Percentiles rank a stretch among this genome's conserved stretches.
Evolutionary conservation across 2,797 vertebrate genomes (phyloP).

Genomic region (Chaetophractus vellerosus): DNA sequence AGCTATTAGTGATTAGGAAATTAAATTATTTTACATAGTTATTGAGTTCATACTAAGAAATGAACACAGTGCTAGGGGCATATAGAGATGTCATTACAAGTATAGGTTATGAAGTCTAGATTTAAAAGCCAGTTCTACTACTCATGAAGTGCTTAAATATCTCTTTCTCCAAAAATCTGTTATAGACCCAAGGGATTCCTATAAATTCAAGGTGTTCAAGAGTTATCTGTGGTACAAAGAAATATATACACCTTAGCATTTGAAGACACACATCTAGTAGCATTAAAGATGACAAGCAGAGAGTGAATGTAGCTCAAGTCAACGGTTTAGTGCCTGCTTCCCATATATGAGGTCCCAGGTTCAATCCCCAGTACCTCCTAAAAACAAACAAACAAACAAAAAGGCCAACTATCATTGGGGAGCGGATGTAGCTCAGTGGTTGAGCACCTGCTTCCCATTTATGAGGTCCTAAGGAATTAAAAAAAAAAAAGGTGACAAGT

Average conservation of each 20-base stretch:
- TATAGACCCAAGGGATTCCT: neutral
- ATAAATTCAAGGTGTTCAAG: neutral
- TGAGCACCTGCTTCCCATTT: too few species aligned
- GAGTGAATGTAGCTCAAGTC: too few species aligned
- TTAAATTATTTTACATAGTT: conserved; percentile 68
- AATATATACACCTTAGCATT: neutral
- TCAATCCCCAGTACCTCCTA: too few species aligned
- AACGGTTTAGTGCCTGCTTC: too few species aligned
- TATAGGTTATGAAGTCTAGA: neutral
- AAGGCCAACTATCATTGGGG: too few species aligned
- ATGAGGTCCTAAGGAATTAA: too few species aligned
- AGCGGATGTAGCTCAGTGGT: too few species aligned
- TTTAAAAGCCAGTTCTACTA: neutral
- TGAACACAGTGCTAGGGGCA: neutral
- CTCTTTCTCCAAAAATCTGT: neutral
- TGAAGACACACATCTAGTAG: too few species aligned
- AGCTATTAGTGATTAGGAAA: conserved; percentile 48
- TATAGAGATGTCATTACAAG: neutral
- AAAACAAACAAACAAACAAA: too few species aligned
- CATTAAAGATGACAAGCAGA: too few species aligned
- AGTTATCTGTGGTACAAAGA: neutral
- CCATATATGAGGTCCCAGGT: too few species aligned
- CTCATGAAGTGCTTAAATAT: neutral
- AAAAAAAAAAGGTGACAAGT: neutral
- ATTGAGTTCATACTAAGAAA: conserved; percentile 66